A percentile compares a stretch with the other conserved stretches of the same genome.
phyloP scores from a whole-genome alignment of 2,797 vertebrate species.

The Enteromius paludinosus region DNA sequence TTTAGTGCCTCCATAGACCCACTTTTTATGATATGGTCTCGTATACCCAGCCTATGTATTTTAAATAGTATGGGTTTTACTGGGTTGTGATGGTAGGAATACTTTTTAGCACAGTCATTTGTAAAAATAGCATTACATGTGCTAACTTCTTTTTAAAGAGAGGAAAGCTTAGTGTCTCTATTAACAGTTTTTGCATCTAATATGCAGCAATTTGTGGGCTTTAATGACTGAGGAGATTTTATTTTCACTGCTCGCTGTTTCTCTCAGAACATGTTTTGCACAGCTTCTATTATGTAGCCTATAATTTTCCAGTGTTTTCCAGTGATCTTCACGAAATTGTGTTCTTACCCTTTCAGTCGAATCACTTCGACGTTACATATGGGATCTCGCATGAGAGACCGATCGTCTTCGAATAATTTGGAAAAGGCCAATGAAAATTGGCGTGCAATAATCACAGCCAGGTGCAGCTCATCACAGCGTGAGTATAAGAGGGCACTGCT shows the following conservation, averaged over 20 bases:
- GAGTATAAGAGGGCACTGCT: no score
- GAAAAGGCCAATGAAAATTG: no score
- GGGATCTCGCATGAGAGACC: no score
- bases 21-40: conserved; percentile 33
- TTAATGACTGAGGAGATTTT: conserved; percentile 68
- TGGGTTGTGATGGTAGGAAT: conserved; percentile 58
- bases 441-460: no score
- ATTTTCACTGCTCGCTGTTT: conserved; percentile 35
- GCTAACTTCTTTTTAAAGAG: background rate
- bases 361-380: no score
- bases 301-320: conserved; percentile 64
- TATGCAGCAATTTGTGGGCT: conserved; percentile 47
- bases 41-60: conserved; percentile 13
- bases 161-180: background rate
- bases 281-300: conserved; percentile 57
- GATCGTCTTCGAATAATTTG: no score
- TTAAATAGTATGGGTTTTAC: conserved; percentile 15
- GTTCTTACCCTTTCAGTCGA: no score
- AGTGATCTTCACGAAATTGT: conserved; percentile 28
- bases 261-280: conserved; percentile 56
- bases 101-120: conserved; percentile 40
- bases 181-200: conserved; percentile 25
- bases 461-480: no score
- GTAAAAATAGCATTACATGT: conserved; percentile 6
- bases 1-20: conserved; percentile 37